Conservation (phyloP, 1,140 invertebrate genomes). For the Eupristina koningsbergeri region DNA sequence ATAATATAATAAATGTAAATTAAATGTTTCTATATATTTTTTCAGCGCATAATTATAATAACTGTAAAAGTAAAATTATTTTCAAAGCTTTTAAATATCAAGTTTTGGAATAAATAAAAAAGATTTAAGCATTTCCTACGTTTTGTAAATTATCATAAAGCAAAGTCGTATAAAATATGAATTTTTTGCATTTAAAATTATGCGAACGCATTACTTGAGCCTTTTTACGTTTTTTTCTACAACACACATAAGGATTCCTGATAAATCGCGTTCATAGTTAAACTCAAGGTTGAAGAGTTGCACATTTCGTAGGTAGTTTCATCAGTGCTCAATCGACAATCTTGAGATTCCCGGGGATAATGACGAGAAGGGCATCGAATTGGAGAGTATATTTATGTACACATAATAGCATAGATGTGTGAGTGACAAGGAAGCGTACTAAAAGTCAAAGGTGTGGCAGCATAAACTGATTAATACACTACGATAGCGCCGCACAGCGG, state of each 20-base stretch:
- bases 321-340: background rate
- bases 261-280: background rate
- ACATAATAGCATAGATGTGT: background rate
- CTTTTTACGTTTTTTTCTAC: background rate
- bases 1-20: too few species aligned
- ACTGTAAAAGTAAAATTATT: too few species aligned
- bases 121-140: too few species aligned
- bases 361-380: background rate
- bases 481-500: background rate
- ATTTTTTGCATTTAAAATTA: background rate
- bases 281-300: background rate
- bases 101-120: too few species aligned
- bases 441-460: background rate
- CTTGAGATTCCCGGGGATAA: constrained; percentile 13
- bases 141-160: too few species aligned
- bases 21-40: too few species aligned
- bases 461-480: background rate
- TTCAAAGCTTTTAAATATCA: too few species aligned
- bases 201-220: background rate
- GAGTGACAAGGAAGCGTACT: background rate
- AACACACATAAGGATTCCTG: background rate
- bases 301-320: background rate
- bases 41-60: too few species aligned
- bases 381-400: background rate
- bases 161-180: too few species aligned